Evolutionary conservation across 2,797 vertebrate species (phyloP).

Genomic region (Bryconaethiops microstoma): DNA sequence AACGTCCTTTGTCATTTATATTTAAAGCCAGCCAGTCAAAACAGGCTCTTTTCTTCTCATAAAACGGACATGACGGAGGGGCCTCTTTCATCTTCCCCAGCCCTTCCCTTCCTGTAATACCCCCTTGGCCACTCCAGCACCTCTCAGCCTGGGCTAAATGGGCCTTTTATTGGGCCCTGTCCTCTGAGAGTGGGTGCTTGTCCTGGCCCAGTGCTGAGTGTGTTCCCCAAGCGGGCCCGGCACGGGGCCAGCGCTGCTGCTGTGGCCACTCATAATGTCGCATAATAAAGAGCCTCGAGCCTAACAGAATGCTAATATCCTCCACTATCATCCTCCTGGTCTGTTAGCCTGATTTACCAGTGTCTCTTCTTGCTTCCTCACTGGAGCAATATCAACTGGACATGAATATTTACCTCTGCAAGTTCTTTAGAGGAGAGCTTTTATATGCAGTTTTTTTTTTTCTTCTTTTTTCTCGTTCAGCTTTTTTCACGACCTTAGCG

Average conservation of each 20-base stretch:
- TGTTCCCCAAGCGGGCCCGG: constrained; percentile 32
- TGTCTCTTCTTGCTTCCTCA: not conserved
- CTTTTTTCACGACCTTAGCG: constrained; percentile 38
- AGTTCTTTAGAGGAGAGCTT: constrained; percentile 34
- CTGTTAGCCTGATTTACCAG: constrained; percentile 28
- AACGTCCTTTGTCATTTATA: constrained; percentile 75
- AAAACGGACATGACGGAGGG: constrained; percentile 71
- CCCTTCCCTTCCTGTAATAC: constrained; percentile 73
- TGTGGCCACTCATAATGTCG: constrained; percentile 40
- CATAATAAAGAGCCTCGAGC: constrained; percentile 38
- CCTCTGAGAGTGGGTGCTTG: constrained; percentile 49
- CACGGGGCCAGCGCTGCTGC: constrained; percentile 7
- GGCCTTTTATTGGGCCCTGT: constrained; percentile 45
- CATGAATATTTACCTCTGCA: constrained; percentile 37
- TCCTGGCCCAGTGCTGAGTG: constrained; percentile 36
- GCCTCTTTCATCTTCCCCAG: constrained; percentile 71
- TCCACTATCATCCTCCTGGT: constrained; percentile 5
- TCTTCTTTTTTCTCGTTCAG: constrained; percentile 28
- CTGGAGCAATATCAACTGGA: constrained; percentile 30
- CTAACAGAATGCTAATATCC: constrained; percentile 43
- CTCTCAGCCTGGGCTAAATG: constrained; percentile 46
- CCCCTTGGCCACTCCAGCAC: constrained; percentile 42
- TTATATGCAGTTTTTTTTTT: constrained; percentile 15
- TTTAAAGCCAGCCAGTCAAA: constrained; percentile 76
- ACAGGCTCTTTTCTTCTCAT: constrained; percentile 75